Evolutionary conservation across 2,888 invertebrate species (phyloP), one percentile per base, ranked within the genome.

Genomic region (Drosophila vallismaia): DNA sequence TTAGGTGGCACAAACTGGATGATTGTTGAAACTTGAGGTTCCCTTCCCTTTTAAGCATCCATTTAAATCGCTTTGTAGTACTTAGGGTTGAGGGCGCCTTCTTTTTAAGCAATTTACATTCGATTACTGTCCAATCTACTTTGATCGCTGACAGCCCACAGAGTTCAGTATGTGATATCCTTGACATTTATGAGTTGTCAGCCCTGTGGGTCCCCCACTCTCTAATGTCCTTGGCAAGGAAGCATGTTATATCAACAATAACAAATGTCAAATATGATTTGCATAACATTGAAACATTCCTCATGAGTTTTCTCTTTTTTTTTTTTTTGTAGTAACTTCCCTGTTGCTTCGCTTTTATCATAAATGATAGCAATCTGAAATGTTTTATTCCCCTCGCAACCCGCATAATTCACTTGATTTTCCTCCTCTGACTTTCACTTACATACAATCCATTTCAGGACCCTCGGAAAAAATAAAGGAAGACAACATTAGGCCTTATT

Each of bases 161-260:
- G 50, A 12, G 36, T 36, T 63, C 19, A 60, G 44, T 52, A 75
- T 72, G 64, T 76, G 62, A 77, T 49, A 57, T 68, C 46, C 55
- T 55, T 76, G 76, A 82, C 81, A 76, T 74, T 83, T 82, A 80
- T 80, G 84, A 63, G 74, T 64, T 77, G 73, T 62, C 53, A 49
- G 52, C 74, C 59, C 63, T 19, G 44, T 50, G 24, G 50, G 55
- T 45, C 12, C 52, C 59, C 58, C 57, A 28, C 42, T 33, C 5
- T 14, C 8, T 14, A 3, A 12, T 14, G 29, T 33, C 28, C 24
- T n/a, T 14, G 31, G 14, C 10, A 6, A 9, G 8, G 26, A 19
- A 33, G 57, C 36, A 70, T 63, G 64, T 70, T 74, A 49, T 29
- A 48, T 36, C 59, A 62, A 64, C 72, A 79, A 71, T 60, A 72